These are phyloP conservation scores for Zoanthus sansibaricus DNA, from an alignment of 92 coral and sea anemone genomes.

Conservation along the genomic window DNA sequence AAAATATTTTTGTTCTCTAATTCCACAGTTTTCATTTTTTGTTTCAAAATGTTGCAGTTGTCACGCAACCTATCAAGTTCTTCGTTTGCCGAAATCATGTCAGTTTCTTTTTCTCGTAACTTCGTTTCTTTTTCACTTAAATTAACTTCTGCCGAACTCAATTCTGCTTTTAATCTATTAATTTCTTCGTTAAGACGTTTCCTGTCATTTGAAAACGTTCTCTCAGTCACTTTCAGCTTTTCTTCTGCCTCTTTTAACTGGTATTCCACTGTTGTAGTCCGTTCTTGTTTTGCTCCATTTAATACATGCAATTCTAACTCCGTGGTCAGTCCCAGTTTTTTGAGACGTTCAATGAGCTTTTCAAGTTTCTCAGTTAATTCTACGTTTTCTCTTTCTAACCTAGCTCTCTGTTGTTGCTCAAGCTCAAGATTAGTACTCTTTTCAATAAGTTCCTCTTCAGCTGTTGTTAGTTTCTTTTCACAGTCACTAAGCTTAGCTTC, in stretches of 20 bases:
- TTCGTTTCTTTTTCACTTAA: constrained; percentile 58
- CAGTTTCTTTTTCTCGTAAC: constrained; percentile 58
- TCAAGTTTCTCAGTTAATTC: constrained; percentile 69
- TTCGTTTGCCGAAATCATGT: constrained; percentile 52
- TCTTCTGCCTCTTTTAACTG: constrained; percentile 58
- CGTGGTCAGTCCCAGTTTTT: constrained; percentile 74
- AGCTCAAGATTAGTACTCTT: constrained; percentile 77
- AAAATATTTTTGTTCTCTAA: constrained; percentile 23
- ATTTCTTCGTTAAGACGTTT: constrained; percentile 58
- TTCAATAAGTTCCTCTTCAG: constrained; percentile 83
- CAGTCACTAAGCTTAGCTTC: constrained; percentile 87
- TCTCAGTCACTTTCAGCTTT: constrained; percentile 51
- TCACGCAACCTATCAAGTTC: constrained; percentile 70
- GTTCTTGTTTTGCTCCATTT: constrained; percentile 77
- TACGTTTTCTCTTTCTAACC: constrained; percentile 80
- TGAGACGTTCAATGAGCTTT: constrained; percentile 56
- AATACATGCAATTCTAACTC: constrained; percentile 72
- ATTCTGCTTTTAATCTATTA: constrained; percentile 47
- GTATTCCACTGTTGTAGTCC: constrained; percentile 53
- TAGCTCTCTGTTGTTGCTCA: constrained; percentile 75
- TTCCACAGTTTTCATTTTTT: constrained; percentile 50
- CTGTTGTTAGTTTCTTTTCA: constrained; percentile 82
- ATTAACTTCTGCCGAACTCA: constrained; percentile 53
- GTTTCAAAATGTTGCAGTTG: constrained; percentile 45
- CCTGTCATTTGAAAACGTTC: constrained; percentile 41